Evolutionary conservation across 1,140 invertebrate genomes (phyloP), one percentile per base, ranked within the genome.

Genomic region (Leptinotarsa texana): DNA sequence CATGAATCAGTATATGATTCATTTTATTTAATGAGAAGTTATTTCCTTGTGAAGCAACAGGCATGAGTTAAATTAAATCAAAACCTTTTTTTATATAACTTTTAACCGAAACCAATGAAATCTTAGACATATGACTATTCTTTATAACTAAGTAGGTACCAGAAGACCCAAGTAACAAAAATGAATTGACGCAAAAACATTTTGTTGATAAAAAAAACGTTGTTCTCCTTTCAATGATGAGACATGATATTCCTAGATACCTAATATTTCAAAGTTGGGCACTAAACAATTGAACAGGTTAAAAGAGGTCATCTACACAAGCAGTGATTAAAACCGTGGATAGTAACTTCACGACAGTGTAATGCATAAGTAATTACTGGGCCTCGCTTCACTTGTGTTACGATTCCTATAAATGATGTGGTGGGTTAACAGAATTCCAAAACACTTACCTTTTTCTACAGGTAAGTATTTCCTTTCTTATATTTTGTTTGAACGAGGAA

Each of bases 361-460:
- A 42, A 42, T 42, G 33, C 33, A 42, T 42, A 8, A 42, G 3
- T 42, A 42, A 42, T 42, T 42, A 42, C 33, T 42, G 11, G 8
- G 33, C 17, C 6, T 57, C 0, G 15, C 15, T 17, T 57, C 15
- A 15, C 6, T 15, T 57, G 51, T 57, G 51, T 57, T 57, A 57
- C 6, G n/a, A 18, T 57, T 57, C 15, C 5, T n/a, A n/a, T 57
- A 8, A 57, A 72, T 13, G 15, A 82, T 80, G 79, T 79, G 75
- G 76, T 77, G 80, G 76, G 79, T 76, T 67, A 75, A 75, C 13
- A 76, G 73, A 47, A 69, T 73, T 62, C 73, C 75, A 13, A 73
- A 78, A 67, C 82, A 84, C 75, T 80, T 84, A 78, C 83, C 83
- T 73, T 68, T 80, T 71, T 67, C 80, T 62, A 77, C 77, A 80